These are phyloP conservation scores for Seriola rivoliana DNA, from an alignment of 2,113 vertebrate genomes.

Conservation along the genomic window DNA sequence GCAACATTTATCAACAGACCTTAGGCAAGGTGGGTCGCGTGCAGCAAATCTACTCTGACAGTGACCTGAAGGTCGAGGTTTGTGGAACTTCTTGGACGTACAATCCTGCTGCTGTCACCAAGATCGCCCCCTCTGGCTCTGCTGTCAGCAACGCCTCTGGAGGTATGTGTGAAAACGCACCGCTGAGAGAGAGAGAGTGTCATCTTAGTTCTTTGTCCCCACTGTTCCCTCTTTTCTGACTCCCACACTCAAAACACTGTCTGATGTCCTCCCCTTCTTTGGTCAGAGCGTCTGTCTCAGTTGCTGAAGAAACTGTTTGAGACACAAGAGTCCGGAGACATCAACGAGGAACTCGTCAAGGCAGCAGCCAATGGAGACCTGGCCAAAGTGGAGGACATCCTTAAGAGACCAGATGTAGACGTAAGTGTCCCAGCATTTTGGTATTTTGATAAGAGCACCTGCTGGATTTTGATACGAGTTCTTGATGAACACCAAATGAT, in stretches of 20 bases:
- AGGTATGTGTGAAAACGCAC: conserved; percentile 83
- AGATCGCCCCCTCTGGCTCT: conserved; percentile 96
- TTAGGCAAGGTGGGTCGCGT: conserved; percentile 98
- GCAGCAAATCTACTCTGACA: conserved; percentile 99
- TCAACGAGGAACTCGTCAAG: conserved; percentile 99
- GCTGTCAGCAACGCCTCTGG: conserved; percentile 98
- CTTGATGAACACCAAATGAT: conserved; percentile 23
- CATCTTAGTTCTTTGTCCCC: conserved; percentile 39
- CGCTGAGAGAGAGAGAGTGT: conserved; percentile 25
- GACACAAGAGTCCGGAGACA: conserved; percentile 98
- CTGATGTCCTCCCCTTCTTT: conserved; percentile 34
- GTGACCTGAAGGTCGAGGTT: conserved; percentile 98
- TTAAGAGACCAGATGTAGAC: conserved; percentile 97
- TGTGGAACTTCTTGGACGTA: conserved; percentile 99
- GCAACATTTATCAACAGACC: conserved; percentile 85
- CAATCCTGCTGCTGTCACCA: conserved; percentile 97
- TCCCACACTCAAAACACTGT: conserved; percentile 22
- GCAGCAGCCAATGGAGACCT: conserved; percentile 98
- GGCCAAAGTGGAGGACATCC: conserved; percentile 98
- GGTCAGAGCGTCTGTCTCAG: conserved; percentile 94
- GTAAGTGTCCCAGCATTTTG: conserved; percentile 81
- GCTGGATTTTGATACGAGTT: background rate
- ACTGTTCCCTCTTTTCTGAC: conserved; percentile 31
- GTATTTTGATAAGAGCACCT: background rate
- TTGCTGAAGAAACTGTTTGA: conserved; percentile 98